Evolutionary conservation across 2,888 invertebrate genomes (phyloP).

Genomic region (Acholoe squamosa): DNA sequence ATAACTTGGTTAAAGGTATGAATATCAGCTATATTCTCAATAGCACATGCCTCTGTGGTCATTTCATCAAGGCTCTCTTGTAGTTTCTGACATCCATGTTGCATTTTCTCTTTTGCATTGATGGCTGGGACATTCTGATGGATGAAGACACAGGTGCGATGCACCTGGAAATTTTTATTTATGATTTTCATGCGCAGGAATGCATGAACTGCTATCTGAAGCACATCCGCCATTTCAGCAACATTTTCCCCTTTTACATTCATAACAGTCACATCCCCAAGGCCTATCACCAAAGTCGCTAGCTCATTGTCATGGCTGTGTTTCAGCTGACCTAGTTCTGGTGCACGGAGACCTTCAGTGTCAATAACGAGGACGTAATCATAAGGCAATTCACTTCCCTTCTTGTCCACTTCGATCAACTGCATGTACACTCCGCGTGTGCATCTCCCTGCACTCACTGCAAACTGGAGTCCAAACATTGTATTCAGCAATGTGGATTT

Average conservation of each 20-base stretch:
- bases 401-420: constrained; percentile 51
- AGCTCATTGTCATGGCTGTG: constrained; percentile 65
- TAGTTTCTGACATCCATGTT: constrained; percentile 55
- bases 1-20: constrained; percentile 62
- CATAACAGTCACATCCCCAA: constrained; percentile 64
- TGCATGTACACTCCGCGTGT: constrained; percentile 64
- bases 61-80: constrained; percentile 60
- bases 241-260: constrained; percentile 60
- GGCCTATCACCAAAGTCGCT: constrained; percentile 64
- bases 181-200: constrained; percentile 61
- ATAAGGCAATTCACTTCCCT: constrained; percentile 2
- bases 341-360: constrained; percentile 59
- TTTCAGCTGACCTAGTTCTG: constrained; percentile 17
- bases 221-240: constrained; percentile 62
- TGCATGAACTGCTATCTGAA: constrained; percentile 65
- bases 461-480: constrained; percentile 65
- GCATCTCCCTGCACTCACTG: constrained; percentile 65
- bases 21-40: constrained; percentile 48
- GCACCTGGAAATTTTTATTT: constrained; percentile 19
- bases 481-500: constrained; percentile 66
- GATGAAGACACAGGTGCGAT: constrained; percentile 62
- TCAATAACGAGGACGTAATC: constrained; percentile 58
- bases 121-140: constrained; percentile 66
- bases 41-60: constrained; percentile 59
- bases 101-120: constrained; percentile 62